Conservation (phyloP, 2,888 invertebrate genomes). For the Agrotis puta region DNA sequence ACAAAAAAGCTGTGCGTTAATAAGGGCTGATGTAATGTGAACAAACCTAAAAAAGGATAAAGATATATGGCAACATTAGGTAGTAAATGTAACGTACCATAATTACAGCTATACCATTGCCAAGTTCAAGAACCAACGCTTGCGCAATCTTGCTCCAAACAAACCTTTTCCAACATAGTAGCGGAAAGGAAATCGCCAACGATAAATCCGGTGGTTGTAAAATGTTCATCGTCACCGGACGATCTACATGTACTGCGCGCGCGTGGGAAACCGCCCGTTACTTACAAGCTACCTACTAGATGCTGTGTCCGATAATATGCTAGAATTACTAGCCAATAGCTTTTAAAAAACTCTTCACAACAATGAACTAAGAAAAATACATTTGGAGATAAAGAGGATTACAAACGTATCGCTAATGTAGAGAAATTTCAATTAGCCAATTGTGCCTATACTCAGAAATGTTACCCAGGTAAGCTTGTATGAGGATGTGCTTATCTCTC, state of each 20-base stretch:
- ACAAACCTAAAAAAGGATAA: too few species aligned
- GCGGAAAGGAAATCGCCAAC: slow-evolving; percentile 49
- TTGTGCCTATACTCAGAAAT: not conserved
- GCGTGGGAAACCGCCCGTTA: slow-evolving; percentile 78
- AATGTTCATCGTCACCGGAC: slow-evolving; percentile 66
- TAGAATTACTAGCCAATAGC: slow-evolving; percentile 31
- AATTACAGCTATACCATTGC: not conserved
- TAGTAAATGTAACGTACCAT: too few species aligned
- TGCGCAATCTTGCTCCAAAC: slow-evolving; percentile 1
- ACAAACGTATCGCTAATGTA: not conserved
- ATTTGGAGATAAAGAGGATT: not conserved
- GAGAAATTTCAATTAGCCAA: not conserved
- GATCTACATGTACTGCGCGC: slow-evolving; percentile 75
- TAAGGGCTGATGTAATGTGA: too few species aligned
- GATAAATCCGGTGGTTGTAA: slow-evolving; percentile 59
- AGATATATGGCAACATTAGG: too few species aligned
- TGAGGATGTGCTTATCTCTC: not conserved
- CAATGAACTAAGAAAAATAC: not conserved
- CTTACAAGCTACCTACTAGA: slow-evolving; percentile 58
- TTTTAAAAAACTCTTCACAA: slow-evolving; percentile 38
- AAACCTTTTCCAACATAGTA: slow-evolving; percentile 23
- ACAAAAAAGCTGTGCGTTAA: too few species aligned
- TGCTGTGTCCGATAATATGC: slow-evolving; percentile 42
- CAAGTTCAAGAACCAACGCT: not conserved
- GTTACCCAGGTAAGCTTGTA: not conserved